Evolutionary conservation across 2,797 vertebrate genomes (phyloP).

Genomic region (Oreonectes daqikongensis): DNA sequence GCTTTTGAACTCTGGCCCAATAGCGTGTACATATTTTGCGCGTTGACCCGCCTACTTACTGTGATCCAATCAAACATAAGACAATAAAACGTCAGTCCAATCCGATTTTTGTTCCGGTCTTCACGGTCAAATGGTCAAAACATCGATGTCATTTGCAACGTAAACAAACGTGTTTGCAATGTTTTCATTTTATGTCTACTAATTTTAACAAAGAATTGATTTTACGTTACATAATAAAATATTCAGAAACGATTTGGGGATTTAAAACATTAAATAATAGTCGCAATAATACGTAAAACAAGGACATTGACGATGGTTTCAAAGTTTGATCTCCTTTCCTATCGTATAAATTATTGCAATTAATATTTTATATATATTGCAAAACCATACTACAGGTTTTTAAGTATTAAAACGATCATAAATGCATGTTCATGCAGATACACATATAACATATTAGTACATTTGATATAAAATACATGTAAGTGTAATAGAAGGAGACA

Average conservation of each 20-base stretch:
- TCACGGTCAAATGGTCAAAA: slow-evolving; percentile 2
- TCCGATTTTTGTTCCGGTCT: slow-evolving; percentile 8
- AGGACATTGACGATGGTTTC: neutral
- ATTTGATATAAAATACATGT: slow-evolving; percentile 7
- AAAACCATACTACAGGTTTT: neutral
- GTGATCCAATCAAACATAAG: slow-evolving; percentile 8
- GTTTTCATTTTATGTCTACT: neutral
- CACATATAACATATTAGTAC: neutral
- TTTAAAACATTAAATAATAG: neutral
- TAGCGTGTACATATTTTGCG: neutral
- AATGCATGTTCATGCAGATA: neutral
- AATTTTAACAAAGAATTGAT: neutral
- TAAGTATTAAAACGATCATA: neutral
- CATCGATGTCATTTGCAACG: neutral
- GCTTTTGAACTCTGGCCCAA: neutral
- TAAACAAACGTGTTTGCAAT: neutral
- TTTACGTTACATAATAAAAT: neutral
- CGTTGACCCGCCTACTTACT: neutral
- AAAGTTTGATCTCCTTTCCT: neutral
- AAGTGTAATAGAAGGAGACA: neutral
- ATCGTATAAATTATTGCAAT: neutral
- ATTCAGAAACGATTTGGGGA: neutral
- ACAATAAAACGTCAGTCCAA: neutral
- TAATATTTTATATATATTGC: neutral
- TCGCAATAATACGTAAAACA: neutral